These are phyloP conservation scores for Plebejus anna DNA, from an alignment of 2,888 invertebrate genomes.

Conservation along the genomic window DNA sequence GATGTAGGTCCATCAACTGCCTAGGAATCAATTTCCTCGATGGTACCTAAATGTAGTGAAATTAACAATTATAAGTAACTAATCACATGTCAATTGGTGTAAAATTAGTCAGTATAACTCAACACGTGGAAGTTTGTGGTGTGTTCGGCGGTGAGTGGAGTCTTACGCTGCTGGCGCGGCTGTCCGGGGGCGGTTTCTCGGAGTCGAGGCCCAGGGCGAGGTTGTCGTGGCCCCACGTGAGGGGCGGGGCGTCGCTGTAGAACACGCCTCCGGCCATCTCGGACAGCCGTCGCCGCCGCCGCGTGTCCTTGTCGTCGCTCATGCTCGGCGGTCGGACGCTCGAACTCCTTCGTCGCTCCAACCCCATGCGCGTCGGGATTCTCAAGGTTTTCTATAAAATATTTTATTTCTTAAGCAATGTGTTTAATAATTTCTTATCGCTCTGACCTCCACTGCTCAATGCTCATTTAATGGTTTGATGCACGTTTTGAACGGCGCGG, in stretches of 20 bases:
- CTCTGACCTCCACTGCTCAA: background rate
- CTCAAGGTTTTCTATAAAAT: slow-evolving; percentile 56
- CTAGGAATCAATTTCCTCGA: too few relatives aligned
- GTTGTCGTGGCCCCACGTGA: slow-evolving; percentile 60
- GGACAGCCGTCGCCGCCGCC: slow-evolving; percentile 67
- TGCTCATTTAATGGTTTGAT: background rate
- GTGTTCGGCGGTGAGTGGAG: slow-evolving; percentile 45
- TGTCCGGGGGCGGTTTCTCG: slow-evolving; percentile 58
- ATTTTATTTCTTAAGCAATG: background rate
- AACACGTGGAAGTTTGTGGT: slow-evolving; percentile 49
- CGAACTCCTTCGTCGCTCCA: slow-evolving; percentile 66
- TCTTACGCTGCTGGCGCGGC: slow-evolving; percentile 50
- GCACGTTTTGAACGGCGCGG: background rate
- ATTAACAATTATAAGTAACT: too few relatives aligned
- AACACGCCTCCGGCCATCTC: slow-evolving; percentile 74
- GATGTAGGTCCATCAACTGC: too few relatives aligned
- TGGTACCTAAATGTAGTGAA: too few relatives aligned
- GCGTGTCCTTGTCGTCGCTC: slow-evolving; percentile 67
- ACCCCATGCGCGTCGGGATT: slow-evolving; percentile 60
- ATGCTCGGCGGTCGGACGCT: slow-evolving; percentile 67
- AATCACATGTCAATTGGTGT: background rate
- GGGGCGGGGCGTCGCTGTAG: slow-evolving; percentile 62
- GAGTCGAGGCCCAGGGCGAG: slow-evolving; percentile 61
- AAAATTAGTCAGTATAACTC: slow-evolving; percentile 29
- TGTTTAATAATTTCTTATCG: background rate